Percentiles rank a stretch among this genome's conserved stretches.
phyloP scores from a whole-genome alignment of 2,113 vertebrate genomes.

The Galemys pyrenaicus region DNA sequence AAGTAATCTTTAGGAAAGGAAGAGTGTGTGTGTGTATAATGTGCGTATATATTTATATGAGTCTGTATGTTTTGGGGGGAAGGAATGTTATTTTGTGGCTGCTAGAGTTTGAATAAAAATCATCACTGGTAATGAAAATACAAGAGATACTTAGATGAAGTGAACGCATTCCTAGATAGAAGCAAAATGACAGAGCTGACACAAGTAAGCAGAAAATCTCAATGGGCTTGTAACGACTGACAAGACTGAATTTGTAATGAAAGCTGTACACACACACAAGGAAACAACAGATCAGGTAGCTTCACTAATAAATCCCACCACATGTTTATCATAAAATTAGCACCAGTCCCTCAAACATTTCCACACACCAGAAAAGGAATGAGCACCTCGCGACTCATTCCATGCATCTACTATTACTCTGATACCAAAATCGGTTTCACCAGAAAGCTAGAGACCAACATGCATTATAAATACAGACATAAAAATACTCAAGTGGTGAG shows the following conservation, averaged over 20 bases:
- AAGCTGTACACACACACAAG: neutral
- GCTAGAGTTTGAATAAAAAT: neutral
- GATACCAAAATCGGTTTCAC: neutral
- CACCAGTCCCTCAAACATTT: neutral
- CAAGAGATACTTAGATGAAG: neutral
- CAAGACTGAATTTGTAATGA: neutral
- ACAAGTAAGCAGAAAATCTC: neutral
- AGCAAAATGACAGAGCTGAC: neutral
- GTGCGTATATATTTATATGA: neutral
- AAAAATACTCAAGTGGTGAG: neutral
- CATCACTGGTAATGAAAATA: neutral
- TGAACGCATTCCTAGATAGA: neutral
- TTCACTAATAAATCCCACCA: neutral
- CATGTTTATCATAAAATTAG: neutral
- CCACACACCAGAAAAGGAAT: neutral
- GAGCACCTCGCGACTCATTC: neutral
- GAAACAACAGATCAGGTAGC: no score
- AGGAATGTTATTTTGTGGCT: neutral
- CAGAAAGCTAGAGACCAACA: neutral
- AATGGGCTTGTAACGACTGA: neutral
- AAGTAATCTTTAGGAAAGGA: neutral
- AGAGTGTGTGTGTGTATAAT: neutral
- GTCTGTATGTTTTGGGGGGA: neutral
- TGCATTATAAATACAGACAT: neutral
- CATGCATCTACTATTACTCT: neutral